Evolutionary conservation across 2,888 invertebrate species (phyloP), one percentile per base, ranked within the genome.

Genomic region (Scrobipalpa costella): DNA sequence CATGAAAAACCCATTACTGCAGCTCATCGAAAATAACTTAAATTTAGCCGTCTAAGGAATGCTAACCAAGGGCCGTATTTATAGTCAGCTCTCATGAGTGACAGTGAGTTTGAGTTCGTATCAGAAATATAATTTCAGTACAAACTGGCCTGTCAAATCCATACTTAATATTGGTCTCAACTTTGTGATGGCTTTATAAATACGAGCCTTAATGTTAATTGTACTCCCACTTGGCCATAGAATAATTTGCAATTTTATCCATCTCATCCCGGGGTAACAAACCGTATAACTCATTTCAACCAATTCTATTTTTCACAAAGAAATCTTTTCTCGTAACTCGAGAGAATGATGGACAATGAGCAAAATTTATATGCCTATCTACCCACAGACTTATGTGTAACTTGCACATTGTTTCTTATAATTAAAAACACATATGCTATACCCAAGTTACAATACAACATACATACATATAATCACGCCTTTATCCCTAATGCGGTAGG

Each of bases 171-270:
- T n/a, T n/a, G n/a, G n/a, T n/a, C n/a, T n/a, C n/a, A n/a, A n/a
- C n/a, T n/a, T n/a, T n/a, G n/a, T n/a, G n/a, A n/a, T n/a, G n/a
- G n/a, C n/a, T n/a, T n/a, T n/a, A n/a, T n/a, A n/a, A n/a, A n/a
- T n/a, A n/a, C n/a, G n/a, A n/a, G n/a, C n/a, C n/a, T n/a, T n/a
- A 52, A 55, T 55, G 55, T 55, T 11, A 55, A 55, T 73, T 76
- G 72, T 38, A 38, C 57, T 38, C 57, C 57, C 57, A 57, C 57
- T 55, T 33, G n/a, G 13, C 55, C 34, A 55, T 55, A 5, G 55
- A 33, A 55, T 55, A 55, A 55, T 55, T 55, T 55, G 55, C 55
- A 34, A 55, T 55, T 55, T 55, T 55, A n/a, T 27, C 27, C 34
- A 38, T 19, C 57, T 57, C 36, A 38, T 36, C 15, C 36, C 13